Conservation (phyloP, 2,888 invertebrate species). For the Platycheirus rosarum region DNA sequence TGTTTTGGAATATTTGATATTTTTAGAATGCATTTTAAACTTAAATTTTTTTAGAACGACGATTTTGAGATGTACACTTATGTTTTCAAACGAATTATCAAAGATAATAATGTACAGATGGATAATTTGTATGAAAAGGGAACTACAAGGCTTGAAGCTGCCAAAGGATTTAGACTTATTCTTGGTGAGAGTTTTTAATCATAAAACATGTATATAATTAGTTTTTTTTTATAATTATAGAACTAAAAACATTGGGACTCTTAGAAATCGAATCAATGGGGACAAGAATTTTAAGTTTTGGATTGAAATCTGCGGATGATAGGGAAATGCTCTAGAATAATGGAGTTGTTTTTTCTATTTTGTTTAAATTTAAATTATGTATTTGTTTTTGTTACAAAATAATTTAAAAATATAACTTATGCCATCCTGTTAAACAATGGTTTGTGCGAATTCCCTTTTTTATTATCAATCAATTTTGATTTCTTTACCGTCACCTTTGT, state of each 20-base stretch:
- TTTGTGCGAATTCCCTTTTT: too few species aligned
- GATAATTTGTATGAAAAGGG: constrained; percentile 19
- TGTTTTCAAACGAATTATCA: constrained; percentile 47
- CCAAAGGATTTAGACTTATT: constrained; percentile 51
- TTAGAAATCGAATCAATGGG: constrained; percentile 46
- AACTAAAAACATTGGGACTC: constrained; percentile 45
- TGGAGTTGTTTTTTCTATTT: too few species aligned
- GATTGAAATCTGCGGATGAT: constrained; percentile 15
- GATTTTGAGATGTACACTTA: constrained; percentile 51
- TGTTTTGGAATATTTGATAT: background rate
- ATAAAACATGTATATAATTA: background rate
- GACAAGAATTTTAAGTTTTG: constrained; percentile 28
- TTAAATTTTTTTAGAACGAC: constrained; percentile 32
- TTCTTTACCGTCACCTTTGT: too few species aligned
- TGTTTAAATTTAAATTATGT: too few species aligned
- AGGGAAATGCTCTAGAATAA: background rate
- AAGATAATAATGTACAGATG: constrained; percentile 43
- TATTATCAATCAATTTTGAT: too few species aligned
- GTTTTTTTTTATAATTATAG: constrained; percentile 12
- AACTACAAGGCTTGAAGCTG: constrained; percentile 44
- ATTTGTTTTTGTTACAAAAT: too few species aligned
- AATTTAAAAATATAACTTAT: too few species aligned
- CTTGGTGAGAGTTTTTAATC: constrained; percentile 25
- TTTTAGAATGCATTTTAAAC: too few species aligned
- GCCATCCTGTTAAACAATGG: too few species aligned